phyloP scores from a whole-genome alignment of 2,888 invertebrate species.

The Lithophane socia region DNA sequence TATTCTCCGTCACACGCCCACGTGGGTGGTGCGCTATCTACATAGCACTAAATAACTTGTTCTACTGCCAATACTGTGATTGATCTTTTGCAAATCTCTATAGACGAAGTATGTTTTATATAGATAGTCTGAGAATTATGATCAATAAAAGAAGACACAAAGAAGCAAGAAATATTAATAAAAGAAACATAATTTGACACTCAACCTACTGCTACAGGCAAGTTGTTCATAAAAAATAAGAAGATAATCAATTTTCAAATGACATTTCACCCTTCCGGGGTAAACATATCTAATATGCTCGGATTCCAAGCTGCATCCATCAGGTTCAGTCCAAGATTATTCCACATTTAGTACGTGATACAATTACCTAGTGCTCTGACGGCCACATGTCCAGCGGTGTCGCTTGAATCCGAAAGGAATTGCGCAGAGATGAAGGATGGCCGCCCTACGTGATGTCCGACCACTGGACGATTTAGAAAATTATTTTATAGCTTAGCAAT shows the following conservation, averaged over 20 bases:
- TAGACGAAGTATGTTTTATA: not conserved
- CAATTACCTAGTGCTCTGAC: slow-evolving; percentile 69
- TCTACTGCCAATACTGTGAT: slow-evolving; percentile 51
- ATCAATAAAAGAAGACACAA: not conserved
- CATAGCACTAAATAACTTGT: slow-evolving; percentile 51
- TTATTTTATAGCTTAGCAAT: slow-evolving; percentile 70
- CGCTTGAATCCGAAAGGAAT: slow-evolving; percentile 70
- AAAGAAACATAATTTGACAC: not conserved
- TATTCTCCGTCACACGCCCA: slow-evolving; percentile 32
- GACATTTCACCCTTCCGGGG: slow-evolving; percentile 53
- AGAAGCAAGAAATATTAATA: not conserved
- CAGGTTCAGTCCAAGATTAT: slow-evolving; percentile 67
- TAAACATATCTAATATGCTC: slow-evolving; percentile 20
- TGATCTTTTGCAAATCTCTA: slow-evolving; percentile 42
- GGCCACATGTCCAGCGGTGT: slow-evolving; percentile 71
- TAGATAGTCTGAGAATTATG: not conserved
- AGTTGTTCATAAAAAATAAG: not conserved
- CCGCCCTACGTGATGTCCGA: slow-evolving; percentile 77
- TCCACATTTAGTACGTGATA: slow-evolving; percentile 73
- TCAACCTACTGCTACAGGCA: not conserved
- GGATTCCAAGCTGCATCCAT: slow-evolving; percentile 43
- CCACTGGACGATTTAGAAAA: slow-evolving; percentile 74
- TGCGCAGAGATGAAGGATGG: slow-evolving; percentile 72
- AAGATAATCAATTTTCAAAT: not conserved
- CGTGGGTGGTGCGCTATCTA: slow-evolving; percentile 52